Evolutionary conservation across 2,797 vertebrate species (phyloP).

Genomic region (Sphenopsis melanotis): DNA sequence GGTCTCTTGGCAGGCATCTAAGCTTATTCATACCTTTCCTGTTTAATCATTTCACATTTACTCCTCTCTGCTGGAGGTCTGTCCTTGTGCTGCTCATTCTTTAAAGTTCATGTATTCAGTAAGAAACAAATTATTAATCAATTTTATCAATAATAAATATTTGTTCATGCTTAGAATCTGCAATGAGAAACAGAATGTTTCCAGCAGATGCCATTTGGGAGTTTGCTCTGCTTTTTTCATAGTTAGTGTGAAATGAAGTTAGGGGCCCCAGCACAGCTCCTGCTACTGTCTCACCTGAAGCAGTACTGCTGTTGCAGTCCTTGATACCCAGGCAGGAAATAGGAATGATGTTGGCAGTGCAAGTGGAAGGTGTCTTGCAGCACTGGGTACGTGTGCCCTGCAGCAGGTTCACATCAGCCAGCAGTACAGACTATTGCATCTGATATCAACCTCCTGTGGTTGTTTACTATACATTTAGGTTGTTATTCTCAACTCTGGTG

Average conservation of each 20-base stretch:
- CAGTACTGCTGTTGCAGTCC: not conserved
- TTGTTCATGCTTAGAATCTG: not conserved
- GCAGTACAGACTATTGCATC: not conserved
- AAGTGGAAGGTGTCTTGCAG: not conserved
- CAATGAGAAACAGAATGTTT: not conserved
- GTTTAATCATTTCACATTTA: constrained; percentile 7
- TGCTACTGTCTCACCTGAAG: not conserved
- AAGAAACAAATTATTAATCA: not conserved
- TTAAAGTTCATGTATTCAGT: not conserved
- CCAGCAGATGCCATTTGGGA: not conserved
- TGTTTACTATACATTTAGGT: not conserved
- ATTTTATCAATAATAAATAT: not conserved
- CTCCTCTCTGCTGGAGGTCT: not conserved
- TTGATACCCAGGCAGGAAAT: not conserved
- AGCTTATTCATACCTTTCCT: not conserved
- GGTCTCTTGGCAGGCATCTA: not conserved
- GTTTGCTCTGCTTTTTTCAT: not conserved
- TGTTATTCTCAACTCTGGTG: not conserved
- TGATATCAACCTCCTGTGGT: not conserved
- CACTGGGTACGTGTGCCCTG: not conserved
- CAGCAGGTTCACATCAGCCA: not conserved
- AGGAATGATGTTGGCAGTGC: not conserved
- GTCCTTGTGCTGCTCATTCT: not conserved
- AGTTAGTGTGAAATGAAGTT: not conserved
- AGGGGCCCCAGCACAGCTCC: not conserved